Percentiles rank a stretch among this genome's conserved stretches.
These are phyloP conservation scores for Phyllopteryx taeniolatus DNA, from an alignment of 2,113 vertebrate genomes.

Conservation along the genomic window DNA sequence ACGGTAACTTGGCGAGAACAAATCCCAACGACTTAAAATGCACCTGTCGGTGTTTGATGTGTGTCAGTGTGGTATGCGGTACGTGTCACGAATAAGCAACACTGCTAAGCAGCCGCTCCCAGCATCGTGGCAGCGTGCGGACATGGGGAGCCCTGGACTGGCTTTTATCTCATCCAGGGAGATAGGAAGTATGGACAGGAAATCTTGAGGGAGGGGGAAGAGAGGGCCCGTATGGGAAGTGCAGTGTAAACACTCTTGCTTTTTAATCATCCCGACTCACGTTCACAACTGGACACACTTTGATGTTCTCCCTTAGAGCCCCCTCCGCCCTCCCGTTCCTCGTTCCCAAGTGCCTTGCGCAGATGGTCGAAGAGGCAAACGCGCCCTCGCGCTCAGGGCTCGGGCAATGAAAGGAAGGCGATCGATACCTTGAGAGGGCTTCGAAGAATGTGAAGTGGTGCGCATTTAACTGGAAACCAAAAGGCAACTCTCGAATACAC, in stretches of 20 bases:
- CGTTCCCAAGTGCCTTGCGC: conserved; percentile 47
- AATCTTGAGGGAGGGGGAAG: conserved; percentile 67
- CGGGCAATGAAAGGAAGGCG: conserved; percentile 20
- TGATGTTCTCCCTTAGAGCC: conserved; percentile 69
- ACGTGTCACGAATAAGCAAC: neutral
- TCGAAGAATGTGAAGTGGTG: conserved; percentile 54
- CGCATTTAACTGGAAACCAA: conserved; percentile 51
- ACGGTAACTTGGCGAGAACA: no score
- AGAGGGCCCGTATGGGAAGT: conserved; percentile 71
- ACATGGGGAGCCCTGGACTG: conserved; percentile 48
- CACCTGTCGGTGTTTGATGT: neutral
- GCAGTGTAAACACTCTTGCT: conserved; percentile 76
- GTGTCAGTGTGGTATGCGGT: no score
- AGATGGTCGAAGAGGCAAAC: conserved; percentile 31
- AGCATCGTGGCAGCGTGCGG: conserved; percentile 38
- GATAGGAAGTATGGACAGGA: conserved; percentile 76
- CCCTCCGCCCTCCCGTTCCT: conserved; percentile 60
- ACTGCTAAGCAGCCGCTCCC: conserved; percentile 14
- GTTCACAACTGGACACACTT: conserved; percentile 71
- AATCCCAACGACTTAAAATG: no score
- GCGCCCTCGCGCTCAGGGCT: conserved; percentile 26
- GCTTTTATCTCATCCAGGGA: conserved; percentile 73
- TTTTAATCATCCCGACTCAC: conserved; percentile 78
- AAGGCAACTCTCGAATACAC: conserved; percentile 50
- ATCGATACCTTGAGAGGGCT: conserved; percentile 43